Base-by-base conservation (phyloP, 1,140 invertebrate species). In the Sitophilus oryzae region DNA sequence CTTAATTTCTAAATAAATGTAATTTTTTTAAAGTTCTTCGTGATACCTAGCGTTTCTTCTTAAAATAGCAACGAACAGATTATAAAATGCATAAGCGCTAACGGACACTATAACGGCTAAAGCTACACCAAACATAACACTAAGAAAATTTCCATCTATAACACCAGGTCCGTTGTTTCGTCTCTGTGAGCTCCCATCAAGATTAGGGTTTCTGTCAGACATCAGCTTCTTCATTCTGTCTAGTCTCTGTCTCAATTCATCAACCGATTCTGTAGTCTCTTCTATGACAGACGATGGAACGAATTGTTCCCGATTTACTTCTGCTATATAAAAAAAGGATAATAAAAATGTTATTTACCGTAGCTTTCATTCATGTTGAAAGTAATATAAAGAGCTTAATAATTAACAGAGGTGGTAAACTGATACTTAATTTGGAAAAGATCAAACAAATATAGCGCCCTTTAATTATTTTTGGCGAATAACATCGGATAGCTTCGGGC, bases 71-170 rank as follows among this genome's bases (percentile, higher is more conserved):
- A 82, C 76, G 64, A 89, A 90, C 0, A 91, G 73, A 71, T 87
- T 89, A 61, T 89, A 88, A 68, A 90, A 91, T 0, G 88, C 88
- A 62, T 90, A 90, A 1, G 84, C 76, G 37, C 85, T 88, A 41
- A 90, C 88, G 56, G 82, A 81, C 1, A 90, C 65, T 36, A 91
- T 89, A n/a, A 89, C 80, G 2, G 83, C 60, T 2, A 91, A 73
- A 1, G 85, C 86, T 1, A 82, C 79, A 3, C 80, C 82, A 63
- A 91, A 90, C 15, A 89, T 85, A 59, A 87, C 79, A 56, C 85
- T 88, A 0, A 91, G 72, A 64, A 90, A 88, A 65, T 83, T 86
- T 0, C 85, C 86, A 64, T 89, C 86, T 35, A 90, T 89, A 60
- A 89, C 4, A 78, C 79, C 40, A 72, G 67, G 3, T 74, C 75